A percentile compares a stretch with the other conserved stretches of the same genome.
phyloP scores from a whole-genome alignment of 1,140 invertebrate genomes.

The Harlomillsia oculata region DNA sequence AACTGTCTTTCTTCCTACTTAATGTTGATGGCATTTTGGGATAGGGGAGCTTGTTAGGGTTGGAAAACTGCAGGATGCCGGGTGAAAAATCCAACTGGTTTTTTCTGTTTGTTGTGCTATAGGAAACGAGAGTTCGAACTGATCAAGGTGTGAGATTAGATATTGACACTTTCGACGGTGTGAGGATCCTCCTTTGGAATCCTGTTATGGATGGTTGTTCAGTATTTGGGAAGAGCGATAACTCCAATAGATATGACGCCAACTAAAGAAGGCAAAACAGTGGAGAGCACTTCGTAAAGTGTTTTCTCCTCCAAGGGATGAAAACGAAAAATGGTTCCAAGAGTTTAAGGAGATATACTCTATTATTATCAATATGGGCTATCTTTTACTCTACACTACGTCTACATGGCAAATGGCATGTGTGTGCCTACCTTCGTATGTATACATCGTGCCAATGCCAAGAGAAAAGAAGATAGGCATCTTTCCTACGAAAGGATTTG shows the following conservation, averaged over 20 bases:
- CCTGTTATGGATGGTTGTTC: too few species aligned
- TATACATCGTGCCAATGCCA: too few species aligned
- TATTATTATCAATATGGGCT: constrained; percentile 8
- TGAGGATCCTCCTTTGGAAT: constrained; percentile 12
- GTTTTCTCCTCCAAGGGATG: constrained; percentile 3
- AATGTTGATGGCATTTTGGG: too few species aligned
- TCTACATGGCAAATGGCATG: too few species aligned
- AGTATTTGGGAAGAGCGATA: too few species aligned
- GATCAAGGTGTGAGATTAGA: constrained; percentile 12
- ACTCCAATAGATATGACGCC: too few species aligned
- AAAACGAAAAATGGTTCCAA: not conserved
- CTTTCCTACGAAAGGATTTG: constrained; percentile 4
- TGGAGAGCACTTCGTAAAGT: not conserved
- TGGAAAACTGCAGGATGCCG: too few species aligned
- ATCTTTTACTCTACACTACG: not conserved
- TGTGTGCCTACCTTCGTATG: too few species aligned
- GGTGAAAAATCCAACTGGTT: constrained; percentile 10
- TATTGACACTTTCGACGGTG: constrained; percentile 14
- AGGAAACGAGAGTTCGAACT: not conserved
- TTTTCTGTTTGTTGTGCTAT: not conserved
- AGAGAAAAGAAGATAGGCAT: constrained; percentile 1
- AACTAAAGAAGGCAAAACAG: too few species aligned
- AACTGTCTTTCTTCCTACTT: too few species aligned
- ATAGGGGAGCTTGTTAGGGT: too few species aligned
- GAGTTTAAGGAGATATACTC: too few species aligned